Base-by-base conservation (phyloP, 2,113 vertebrate species). In the Phrynosoma platyrhinos region DNA sequence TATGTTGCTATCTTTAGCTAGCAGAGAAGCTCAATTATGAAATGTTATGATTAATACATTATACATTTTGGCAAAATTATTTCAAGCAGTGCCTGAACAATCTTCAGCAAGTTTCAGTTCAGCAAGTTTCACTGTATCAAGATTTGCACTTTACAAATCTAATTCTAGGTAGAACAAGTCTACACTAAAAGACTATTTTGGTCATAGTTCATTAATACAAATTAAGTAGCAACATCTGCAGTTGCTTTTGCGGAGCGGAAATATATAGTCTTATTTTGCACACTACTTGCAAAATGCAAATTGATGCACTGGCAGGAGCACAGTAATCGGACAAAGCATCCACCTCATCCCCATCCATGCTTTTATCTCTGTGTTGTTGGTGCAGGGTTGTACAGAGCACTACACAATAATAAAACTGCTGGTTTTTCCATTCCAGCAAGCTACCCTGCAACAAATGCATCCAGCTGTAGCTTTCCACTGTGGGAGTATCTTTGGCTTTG, bases 151-250 rank as follows among this genome's bases (percentile, higher is more conserved):
- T 91, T 25, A 62, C 27, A 87, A 30, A 53, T 30, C 10, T 80
- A 58, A 81, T 83, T 88, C 9, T 77, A 76, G 58, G 1, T 53
- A 55, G 20, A 47, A 25, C 12, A 88, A 80, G 71, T 36, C 82
- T 88, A 55, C 71, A 58, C 85, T 86, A 86, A n/a, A n/a, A 76
- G 42, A 89, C 80, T 62, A 21, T 52, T 69, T 82, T 71, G 23
- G 62, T 30, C 62, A 47, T 85, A 2, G n/a, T 23, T 64, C 47
- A 72, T 80, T 62, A 87, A 64, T 71, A 40, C 47, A 91, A 16
- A 64, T 42, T 14, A 3, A 52, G 20, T 0, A 27, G 64, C 18
- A 85, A 32, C 71, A 72, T 21, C 55, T 58, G 30, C 75, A 74
- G n/a, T 53, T 84, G 69, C 21, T 18, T 52, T 72, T 64, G 36